Percentiles rank a stretch among this genome's conserved stretches.
Conservation (phyloP, 1,140 invertebrate genomes). For the Vanessa atalanta region DNA sequence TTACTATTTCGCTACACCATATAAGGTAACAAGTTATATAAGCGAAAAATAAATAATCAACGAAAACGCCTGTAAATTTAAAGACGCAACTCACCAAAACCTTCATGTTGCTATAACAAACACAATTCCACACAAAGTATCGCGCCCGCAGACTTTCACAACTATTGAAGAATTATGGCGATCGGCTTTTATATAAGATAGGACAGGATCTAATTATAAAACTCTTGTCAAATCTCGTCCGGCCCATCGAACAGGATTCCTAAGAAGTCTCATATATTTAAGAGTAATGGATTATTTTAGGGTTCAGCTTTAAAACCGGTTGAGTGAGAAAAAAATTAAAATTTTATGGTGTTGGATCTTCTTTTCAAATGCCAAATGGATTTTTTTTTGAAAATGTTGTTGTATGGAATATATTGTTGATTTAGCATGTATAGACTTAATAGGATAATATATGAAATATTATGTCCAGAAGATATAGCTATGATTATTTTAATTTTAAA, state of each 20-base stretch:
- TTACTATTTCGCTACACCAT: too few relatives aligned
- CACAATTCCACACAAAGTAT: background rate
- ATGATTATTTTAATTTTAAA: too few relatives aligned
- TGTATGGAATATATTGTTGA: too few relatives aligned
- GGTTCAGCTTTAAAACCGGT: constrained; percentile 5
- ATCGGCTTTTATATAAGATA: constrained; percentile 37
- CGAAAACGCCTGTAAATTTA: constrained; percentile 3
- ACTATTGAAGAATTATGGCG: constrained; percentile 13
- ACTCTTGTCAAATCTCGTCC: constrained; percentile 15
- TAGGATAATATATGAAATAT: too few relatives aligned
- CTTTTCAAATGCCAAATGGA: too few relatives aligned
- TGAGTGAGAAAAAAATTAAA: background rate
- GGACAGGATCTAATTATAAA: constrained; percentile 32
- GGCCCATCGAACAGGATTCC: constrained; percentile 33
- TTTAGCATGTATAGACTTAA: too few relatives aligned
- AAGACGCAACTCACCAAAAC: constrained; percentile 40
- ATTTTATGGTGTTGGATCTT: background rate
- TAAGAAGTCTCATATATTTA: constrained; percentile 21
- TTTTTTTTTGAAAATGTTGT: too few relatives aligned
- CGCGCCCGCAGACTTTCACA: constrained; percentile 20
- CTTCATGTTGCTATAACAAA: constrained; percentile 40
- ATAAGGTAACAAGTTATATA: too few relatives aligned
- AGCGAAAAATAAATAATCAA: too few relatives aligned
- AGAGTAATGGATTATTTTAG: constrained; percentile 27
- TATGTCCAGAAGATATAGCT: too few relatives aligned